Evolutionary conservation across 2,888 invertebrate species (phyloP), one percentile per base, ranked within the genome.

Genomic region (Pyrochroa serraticornis): DNA sequence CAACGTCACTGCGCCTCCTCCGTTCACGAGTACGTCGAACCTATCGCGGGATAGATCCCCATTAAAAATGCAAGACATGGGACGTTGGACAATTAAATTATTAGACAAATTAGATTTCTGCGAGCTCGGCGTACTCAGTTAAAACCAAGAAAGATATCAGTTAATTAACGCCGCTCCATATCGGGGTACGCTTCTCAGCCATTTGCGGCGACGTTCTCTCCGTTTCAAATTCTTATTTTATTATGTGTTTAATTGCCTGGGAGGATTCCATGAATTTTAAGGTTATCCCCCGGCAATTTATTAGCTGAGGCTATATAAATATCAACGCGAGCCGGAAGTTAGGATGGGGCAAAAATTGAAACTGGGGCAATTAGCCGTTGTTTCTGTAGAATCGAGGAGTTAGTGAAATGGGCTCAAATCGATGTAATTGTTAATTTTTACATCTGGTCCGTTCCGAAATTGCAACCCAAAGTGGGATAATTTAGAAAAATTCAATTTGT

Each of bases 21-120:
- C 99, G 80, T 99, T 98, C 60, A 99, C 97, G 74, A 99, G 83
- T 57, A 99, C 92, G 82, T 99, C 99, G 84, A 98, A 99, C 91
- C 97, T 97, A 52, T 1, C 33, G 43, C 13, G 39, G 42, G 41
- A 56, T 3, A 33, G 58, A 42, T 39, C 35, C 38, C 33, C 58
- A 66, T 68, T 68, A 67, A 67, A 66, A 67, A 68, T 68, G 67
- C 66, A 63, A 58, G 62, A 63, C 65, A 48, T 42, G 55, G 52
- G 54, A 53, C 31, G 22, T 22, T 22, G 22, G 5, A 51, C 62
- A 69, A 69, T 66, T 68, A 62, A 63, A 68, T 69, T 69, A 69
- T 68, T 66, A 46, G 44, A 50, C 45, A 63, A 66, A 66, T 69
- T 63, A 56, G 64, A 64, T 67, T 65, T 61, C 9, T 12, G 9